Percentiles rank a stretch among this genome's conserved stretches.
phyloP scores from a whole-genome alignment of 2,888 invertebrate genomes.

The Drosophila subquinaria region DNA sequence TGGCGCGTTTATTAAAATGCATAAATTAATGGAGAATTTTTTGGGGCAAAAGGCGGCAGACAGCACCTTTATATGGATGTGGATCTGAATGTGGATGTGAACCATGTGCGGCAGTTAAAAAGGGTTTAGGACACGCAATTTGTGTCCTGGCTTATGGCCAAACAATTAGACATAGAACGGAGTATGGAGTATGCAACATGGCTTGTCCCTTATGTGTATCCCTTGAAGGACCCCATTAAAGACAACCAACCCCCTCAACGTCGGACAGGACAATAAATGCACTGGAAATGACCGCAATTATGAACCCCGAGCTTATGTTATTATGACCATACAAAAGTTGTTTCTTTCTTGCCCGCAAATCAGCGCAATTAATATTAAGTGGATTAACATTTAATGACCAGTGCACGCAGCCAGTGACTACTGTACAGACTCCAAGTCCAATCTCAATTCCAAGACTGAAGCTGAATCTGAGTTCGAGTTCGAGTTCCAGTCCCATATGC shows the following conservation, averaged over 20 bases:
- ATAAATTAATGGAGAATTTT: constrained; percentile 77
- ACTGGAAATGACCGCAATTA: constrained; percentile 82
- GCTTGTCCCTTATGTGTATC: background rate
- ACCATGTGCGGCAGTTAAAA: constrained; percentile 62
- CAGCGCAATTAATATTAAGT: constrained; percentile 84
- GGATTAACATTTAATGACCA: constrained; percentile 84
- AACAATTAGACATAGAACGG: constrained; percentile 55
- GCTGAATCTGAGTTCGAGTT: constrained; percentile 4
- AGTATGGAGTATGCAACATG: background rate
- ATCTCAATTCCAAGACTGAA: constrained; percentile 1
- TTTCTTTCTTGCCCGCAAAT: constrained; percentile 62
- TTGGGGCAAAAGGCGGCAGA: background rate
- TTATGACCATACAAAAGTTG: constrained; percentile 25
- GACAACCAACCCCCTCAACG: constrained; percentile 34
- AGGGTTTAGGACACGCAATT: constrained; percentile 60
- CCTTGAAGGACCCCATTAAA: constrained; percentile 22
- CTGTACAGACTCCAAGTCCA: constrained; percentile 10
- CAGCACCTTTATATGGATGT: constrained; percentile 44
- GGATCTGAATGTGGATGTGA: background rate
- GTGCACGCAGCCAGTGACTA: constrained; percentile 56
- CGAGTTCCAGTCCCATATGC: constrained; percentile 31
- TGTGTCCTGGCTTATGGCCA: constrained; percentile 57
- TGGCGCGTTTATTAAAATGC: constrained; percentile 82
- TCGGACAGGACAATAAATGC: constrained; percentile 55
- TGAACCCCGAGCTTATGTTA: constrained; percentile 55